Base-by-base conservation (phyloP, 2,888 invertebrate genomes). In the Melipona bicolor region DNA sequence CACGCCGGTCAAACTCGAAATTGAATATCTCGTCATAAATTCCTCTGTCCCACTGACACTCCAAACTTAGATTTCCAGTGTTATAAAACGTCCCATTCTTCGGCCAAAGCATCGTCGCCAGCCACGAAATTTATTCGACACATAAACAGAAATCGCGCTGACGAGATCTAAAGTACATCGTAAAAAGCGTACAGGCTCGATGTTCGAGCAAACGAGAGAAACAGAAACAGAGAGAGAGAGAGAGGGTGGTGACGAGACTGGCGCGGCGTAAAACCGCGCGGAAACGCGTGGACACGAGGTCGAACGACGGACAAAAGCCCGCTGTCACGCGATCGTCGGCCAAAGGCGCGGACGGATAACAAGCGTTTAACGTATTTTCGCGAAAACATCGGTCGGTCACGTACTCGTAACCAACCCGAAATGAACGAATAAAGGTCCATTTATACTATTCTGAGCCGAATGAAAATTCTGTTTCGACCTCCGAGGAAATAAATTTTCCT, bases 301-400 rank as follows among this genome's bases (percentile, higher is more conserved):
- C 36, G 74, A 19, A 36, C 61, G 19, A 24, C 17, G 77, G 64
- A 62, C 64, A 61, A 75, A 82, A 82, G 65, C 74, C 21, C 3
- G 54, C n/a, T 71, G 81, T 75, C 75, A 65, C 64, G 74, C 81
- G 81, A 82, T 70, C 74, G 75, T 75, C 75, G 52, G 43, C 27
- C 74, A 24, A 71, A 70, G 73, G 43, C 24, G 65, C 54, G 75
- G 36, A 9, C 54, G 43, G 81, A 70, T 71, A 82, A 80, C 82
- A 82, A 49, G 65, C 82, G 82, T 80, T 82, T 82, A 82, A 75
- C 81, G 82, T 75, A 75, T 82, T 82, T 80, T 82, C 75, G 54
- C 36, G 82, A 61, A 80, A 82, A 82, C 81, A 82, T 61, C 59
- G 75, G 75, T 67, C 49, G 75, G 67, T 75, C 82, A 68, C 70